Base-by-base conservation (phyloP, 92 coral and sea anemone genomes). In the Epizoanthus ramosus region DNA sequence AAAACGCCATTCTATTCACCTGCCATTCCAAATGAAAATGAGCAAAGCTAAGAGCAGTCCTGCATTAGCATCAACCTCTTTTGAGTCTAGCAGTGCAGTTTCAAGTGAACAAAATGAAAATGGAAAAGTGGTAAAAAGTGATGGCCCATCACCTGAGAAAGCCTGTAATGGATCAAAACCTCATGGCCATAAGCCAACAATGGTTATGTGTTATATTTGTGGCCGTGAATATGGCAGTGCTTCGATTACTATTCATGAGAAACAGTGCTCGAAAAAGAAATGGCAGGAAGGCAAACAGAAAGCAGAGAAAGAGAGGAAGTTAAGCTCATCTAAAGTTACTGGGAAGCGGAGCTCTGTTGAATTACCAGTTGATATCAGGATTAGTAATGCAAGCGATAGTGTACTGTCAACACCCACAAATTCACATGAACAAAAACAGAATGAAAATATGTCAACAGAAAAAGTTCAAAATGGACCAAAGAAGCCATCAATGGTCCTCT, bases 151-250 rank as follows among this genome's bases (percentile, higher is more conserved):
- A 23, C 41, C 79, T 9, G 35, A 73, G 28, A 50, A 73, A 22
- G 35, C 18, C 59, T 31, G 45, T 54, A 68, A 66, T 25, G 33
- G 70, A n/a, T 24, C 63, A 50, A 68, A 31, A 68, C 75, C 54
- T 47, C 37, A 25, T 3, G 14, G 53, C 3, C 89, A 85, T 57
- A 92, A 85, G 72, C 95, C 99, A 41, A 85, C 91, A 43, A 41
- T 86, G 37, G 96, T 91, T 39, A 79, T 93, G 25, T 96, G 99
- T 60, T 96, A 96, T 71, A 91, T 96, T 54, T 96, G 99, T 83
- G 99, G 99, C 1, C 89, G 94, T 4, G 96, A 96, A 25, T 96
- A 92, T 81, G 97, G 98, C 7, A 81, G 94, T 39, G 98, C 99
- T 3, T 96, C 99, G 17, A 90, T 91, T 67, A 84, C 93, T 35